Percentiles rank a stretch among this genome's conserved stretches.
Conservation (phyloP, 2,888 invertebrate species). For the Trichopria drosophilae region DNA sequence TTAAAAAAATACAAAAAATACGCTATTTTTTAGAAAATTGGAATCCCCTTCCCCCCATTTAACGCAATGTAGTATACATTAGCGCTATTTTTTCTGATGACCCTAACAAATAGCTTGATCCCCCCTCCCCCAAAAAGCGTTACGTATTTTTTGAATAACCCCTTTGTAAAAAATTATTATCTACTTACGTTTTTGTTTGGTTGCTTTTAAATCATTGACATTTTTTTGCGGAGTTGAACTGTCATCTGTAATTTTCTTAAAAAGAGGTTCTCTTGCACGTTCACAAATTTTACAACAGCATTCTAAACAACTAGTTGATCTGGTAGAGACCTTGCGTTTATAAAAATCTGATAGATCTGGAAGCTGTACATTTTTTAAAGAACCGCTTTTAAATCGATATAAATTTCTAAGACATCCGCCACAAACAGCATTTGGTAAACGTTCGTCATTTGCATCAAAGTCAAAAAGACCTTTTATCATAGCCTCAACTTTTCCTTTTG, state of each 20-base stretch:
- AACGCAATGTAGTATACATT: too few species aligned
- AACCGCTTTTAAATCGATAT: constrained; percentile 6
- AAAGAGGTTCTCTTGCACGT: constrained; percentile 6
- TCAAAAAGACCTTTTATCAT: constrained; percentile 9
- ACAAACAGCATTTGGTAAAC: constrained; percentile 12
- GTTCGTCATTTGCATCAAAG: constrained; percentile 1
- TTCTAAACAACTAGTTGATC: not conserved
- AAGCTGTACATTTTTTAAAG: constrained; percentile 1
- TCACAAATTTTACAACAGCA: constrained; percentile 8
- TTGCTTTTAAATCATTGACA: constrained; percentile 9
- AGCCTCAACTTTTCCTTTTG: constrained; percentile 7
- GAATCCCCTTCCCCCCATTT: too few species aligned
- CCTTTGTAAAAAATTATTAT: too few species aligned
- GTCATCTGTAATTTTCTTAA: constrained; percentile 2
- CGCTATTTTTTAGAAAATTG: too few species aligned
- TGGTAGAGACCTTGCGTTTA: constrained; percentile 1
- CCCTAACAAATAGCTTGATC: too few species aligned
- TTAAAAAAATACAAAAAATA: too few species aligned
- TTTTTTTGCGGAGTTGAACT: not conserved
- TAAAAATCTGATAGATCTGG: constrained; percentile 7
- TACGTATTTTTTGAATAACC: too few species aligned
- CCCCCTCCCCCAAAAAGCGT: too few species aligned
- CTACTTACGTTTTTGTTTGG: too few species aligned
- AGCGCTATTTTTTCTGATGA: too few species aligned
- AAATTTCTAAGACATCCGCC: constrained; percentile 3